These are phyloP conservation scores for Fopius arisanus DNA, from an alignment of 1,140 invertebrate genomes.

Conservation along the genomic window DNA sequence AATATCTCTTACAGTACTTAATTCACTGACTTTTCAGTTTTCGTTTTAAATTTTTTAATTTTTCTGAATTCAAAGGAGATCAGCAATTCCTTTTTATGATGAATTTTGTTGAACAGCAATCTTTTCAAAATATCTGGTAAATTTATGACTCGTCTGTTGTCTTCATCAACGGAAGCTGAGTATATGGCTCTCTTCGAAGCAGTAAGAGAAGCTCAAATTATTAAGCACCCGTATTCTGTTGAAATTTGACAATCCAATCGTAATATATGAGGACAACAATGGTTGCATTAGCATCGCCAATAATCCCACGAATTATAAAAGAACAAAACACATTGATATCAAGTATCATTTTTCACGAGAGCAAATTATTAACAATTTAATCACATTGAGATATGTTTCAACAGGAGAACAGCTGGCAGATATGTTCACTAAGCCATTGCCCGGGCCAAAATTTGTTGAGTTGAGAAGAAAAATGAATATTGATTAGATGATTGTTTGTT, in stretches of 20 bases:
- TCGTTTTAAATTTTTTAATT: too few relatives aligned
- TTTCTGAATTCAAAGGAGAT: too few relatives aligned
- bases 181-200: background rate
- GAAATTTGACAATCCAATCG: background rate
- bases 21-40: too few relatives aligned
- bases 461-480: slow-evolving; percentile 52
- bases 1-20: too few relatives aligned
- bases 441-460: slow-evolving; percentile 40
- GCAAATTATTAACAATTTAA: slow-evolving; percentile 24
- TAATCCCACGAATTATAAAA: background rate
- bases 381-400: slow-evolving; percentile 55
- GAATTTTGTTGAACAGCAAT: too few relatives aligned
- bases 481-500: background rate
- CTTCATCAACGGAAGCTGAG: too few relatives aligned
- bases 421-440: slow-evolving; percentile 36
- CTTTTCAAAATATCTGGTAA: too few relatives aligned
- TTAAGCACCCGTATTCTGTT: background rate
- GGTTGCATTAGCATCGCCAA: too few relatives aligned
- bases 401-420: slow-evolving; percentile 59
- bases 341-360: slow-evolving; percentile 18
- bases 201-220: background rate
- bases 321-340: slow-evolving; percentile 20
- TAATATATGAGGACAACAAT: background rate
- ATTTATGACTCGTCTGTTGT: too few relatives aligned
- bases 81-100: too few relatives aligned